Conservation (phyloP, 2,113 vertebrate species). For the Perca fluviatilis region DNA sequence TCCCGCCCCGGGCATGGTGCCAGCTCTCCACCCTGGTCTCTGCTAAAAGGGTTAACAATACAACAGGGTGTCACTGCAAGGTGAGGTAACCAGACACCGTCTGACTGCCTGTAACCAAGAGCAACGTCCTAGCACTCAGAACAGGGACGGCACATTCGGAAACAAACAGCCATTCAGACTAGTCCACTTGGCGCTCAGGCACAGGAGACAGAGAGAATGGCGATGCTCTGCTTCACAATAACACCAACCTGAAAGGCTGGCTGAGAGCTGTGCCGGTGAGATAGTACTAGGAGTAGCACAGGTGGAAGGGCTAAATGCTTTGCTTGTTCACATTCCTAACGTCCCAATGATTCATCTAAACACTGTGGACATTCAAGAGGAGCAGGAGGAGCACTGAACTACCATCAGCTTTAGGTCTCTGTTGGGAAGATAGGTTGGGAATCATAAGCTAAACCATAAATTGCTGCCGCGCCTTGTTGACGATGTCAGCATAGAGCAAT, state of each 20-base stretch:
- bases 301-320: constrained; percentile 35
- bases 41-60: constrained; percentile 75
- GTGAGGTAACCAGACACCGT: constrained; percentile 84
- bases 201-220: constrained; percentile 48
- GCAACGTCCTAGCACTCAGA: constrained; percentile 67
- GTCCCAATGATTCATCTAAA: constrained; percentile 42
- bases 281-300: constrained; percentile 1
- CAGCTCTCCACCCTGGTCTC: constrained; percentile 56
- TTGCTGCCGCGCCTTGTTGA: constrained; percentile 17
- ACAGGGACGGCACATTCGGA: constrained; percentile 57
- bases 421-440: constrained; percentile 1
- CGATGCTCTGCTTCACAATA: constrained; percentile 43
- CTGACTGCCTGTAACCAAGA: constrained; percentile 76
- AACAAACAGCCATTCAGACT: constrained; percentile 68
- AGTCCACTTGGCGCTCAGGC: constrained; percentile 62
- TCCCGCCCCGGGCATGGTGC: constrained; percentile 34
- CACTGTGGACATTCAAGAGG: constrained; percentile 32
- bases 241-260: constrained; percentile 49
- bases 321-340: constrained; percentile 43
- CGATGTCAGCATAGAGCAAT: constrained; percentile 11
- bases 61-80: constrained; percentile 73
- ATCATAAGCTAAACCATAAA: constrained; percentile 16
- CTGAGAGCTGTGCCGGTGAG: constrained; percentile 22
- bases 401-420: constrained; percentile 17
- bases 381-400: constrained; percentile 25